phyloP scores from a whole-genome alignment of 2,888 invertebrate genomes.

The Ganaspis brasiliensis region DNA sequence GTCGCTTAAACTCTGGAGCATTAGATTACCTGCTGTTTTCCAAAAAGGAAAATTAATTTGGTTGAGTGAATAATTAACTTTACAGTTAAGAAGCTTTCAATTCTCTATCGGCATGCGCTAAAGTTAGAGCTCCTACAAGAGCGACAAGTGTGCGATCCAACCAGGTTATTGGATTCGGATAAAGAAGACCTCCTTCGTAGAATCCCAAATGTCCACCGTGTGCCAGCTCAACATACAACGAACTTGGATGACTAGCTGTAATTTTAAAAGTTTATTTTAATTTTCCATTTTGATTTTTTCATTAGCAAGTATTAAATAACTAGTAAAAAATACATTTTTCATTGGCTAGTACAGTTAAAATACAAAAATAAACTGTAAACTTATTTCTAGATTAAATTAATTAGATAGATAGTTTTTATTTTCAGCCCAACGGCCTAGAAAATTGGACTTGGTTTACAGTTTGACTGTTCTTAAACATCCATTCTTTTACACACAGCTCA shows the following conservation, averaged over 20 bases:
- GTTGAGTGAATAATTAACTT: not conserved
- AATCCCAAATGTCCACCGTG: conserved; percentile 98
- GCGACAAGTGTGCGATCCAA: conserved; percentile 93
- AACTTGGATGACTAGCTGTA: conserved; percentile 85
- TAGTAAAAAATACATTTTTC: no score
- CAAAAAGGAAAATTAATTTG: conserved; percentile 25
- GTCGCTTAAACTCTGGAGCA: not conserved
- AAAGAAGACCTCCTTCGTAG: conserved; percentile 93
- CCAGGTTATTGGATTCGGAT: conserved; percentile 96
- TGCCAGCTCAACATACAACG: conserved; percentile 90
- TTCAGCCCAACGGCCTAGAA: no score
- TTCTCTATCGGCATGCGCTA: conserved; percentile 81
- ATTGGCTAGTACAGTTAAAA: no score
- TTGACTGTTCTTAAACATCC: no score
- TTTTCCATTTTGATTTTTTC: not conserved
- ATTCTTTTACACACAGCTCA: no score
- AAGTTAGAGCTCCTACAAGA: conserved; percentile 88
- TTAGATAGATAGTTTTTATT: no score
- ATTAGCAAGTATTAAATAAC: no score
- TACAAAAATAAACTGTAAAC: no score
- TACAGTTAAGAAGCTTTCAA: conserved; percentile 73
- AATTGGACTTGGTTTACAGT: no score
- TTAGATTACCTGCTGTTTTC: conserved; percentile 16
- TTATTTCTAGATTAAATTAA: no score
- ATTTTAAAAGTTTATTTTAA: conserved; percentile 60